Conservation (phyloP, 2,888 invertebrate genomes). For the Crocallis elinguaria region DNA sequence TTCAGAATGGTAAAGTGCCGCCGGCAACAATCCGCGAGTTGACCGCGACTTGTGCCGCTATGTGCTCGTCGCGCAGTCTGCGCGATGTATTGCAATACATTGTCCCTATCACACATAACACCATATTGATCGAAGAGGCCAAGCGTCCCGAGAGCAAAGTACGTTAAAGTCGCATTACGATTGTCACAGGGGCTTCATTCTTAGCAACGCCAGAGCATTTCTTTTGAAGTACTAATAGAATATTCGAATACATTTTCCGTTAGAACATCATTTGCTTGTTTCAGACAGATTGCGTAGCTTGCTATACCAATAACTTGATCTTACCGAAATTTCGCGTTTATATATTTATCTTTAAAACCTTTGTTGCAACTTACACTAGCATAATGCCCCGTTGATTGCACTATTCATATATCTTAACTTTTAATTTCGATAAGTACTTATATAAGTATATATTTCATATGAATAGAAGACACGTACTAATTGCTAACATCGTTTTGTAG, state of each 20-base stretch:
- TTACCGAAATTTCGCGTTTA: no score
- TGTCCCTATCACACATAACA: slow-evolving; percentile 68
- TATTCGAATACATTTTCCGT: no score
- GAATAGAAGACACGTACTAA: neutral
- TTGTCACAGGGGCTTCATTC: neutral
- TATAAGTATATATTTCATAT: neutral
- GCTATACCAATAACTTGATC: no score
- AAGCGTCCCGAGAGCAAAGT: slow-evolving; percentile 63
- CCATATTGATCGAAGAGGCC: slow-evolving; percentile 48
- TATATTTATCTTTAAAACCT: no score
- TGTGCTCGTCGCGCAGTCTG: slow-evolving; percentile 86
- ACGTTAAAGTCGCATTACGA: neutral
- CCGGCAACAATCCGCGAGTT: slow-evolving; percentile 61
- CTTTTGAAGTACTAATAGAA: no score
- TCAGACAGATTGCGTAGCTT: no score
- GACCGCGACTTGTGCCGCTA: slow-evolving; percentile 91
- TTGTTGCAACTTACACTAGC: no score
- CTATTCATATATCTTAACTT: no score
- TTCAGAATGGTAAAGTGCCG: slow-evolving; percentile 68
- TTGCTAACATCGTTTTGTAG: slow-evolving; percentile 17
- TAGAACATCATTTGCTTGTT: no score
- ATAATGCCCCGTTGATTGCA: no score
- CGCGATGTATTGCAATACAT: slow-evolving; percentile 73
- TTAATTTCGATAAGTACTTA: neutral
- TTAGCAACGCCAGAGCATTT: neutral